phyloP scores from a whole-genome alignment of 2,113 vertebrate genomes.

The Geococcyx californianus region DNA sequence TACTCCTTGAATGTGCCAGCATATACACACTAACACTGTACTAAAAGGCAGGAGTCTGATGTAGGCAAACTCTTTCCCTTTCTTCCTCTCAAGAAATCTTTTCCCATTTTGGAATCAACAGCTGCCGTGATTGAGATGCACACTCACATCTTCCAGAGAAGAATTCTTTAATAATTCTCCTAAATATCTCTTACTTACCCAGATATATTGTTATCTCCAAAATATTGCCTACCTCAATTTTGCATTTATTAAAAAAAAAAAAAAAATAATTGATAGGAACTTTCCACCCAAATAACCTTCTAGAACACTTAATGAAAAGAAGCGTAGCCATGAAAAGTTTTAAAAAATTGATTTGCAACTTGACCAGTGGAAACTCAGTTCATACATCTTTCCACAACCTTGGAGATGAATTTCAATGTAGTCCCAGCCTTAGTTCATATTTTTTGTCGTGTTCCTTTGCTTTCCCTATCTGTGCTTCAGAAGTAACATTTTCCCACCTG shows the following conservation, averaged over 20 bases:
- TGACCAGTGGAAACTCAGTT: not conserved
- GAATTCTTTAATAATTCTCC: not conserved
- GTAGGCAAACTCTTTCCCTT: not conserved
- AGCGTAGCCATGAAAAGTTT: not conserved
- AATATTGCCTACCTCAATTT: not conserved
- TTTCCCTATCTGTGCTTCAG: not conserved
- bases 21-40: rapidly evolving
- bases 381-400: not conserved
- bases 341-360: not conserved
- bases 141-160: not conserved
- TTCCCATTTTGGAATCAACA: not conserved
- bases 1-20: not conserved
- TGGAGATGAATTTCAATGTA: not conserved
- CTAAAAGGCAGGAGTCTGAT: not conserved
- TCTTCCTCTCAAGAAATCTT: not conserved
- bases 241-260: not conserved
- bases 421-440: not conserved
- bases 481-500: not conserved
- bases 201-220: not conserved
- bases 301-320: not conserved
- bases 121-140: not conserved
- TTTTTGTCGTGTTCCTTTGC: not conserved
- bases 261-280: not conserved
- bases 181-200: not conserved
- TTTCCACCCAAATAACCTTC: not conserved